phyloP scores from a whole-genome alignment of 2,888 invertebrate genomes.

The Erebia aethiops region DNA sequence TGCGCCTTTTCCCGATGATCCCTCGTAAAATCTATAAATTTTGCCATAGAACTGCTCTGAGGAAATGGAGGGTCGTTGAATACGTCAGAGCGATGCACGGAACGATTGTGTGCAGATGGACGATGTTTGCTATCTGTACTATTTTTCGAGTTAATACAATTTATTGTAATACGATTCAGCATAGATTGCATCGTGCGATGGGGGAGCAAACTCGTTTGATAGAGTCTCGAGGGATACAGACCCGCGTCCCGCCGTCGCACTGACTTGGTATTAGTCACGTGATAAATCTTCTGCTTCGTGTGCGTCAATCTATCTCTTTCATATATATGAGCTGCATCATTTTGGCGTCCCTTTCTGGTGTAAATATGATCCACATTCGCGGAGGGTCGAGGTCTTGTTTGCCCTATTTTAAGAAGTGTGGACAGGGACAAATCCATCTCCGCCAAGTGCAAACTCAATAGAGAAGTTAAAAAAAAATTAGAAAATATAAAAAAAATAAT shows the following conservation, averaged over 20 bases:
- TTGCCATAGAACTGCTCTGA: slow-evolving; percentile 59
- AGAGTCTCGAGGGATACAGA: slow-evolving; percentile 74
- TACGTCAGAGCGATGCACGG: slow-evolving; percentile 57
- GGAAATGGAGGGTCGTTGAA: slow-evolving; percentile 67
- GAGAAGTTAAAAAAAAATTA: slow-evolving; percentile 26
- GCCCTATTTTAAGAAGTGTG: slow-evolving; percentile 62
- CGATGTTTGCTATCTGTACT: slow-evolving; percentile 81
- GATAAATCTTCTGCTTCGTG: slow-evolving; percentile 76
- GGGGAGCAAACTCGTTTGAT: slow-evolving; percentile 82
- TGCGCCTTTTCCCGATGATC: slow-evolving; percentile 73
- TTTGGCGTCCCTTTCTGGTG: slow-evolving; percentile 62
- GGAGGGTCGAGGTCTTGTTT: slow-evolving; percentile 63
- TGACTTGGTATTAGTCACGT: slow-evolving; percentile 80
- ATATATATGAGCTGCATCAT: slow-evolving; percentile 58
- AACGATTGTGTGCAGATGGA: slow-evolving; percentile 81
- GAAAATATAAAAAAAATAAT: neutral
- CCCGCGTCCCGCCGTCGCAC: slow-evolving; percentile 73
- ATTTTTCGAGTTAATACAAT: slow-evolving; percentile 83
- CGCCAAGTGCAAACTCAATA: slow-evolving; percentile 50
- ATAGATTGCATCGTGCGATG: slow-evolving; percentile 80
- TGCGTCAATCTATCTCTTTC: slow-evolving; percentile 65
- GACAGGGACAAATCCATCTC: slow-evolving; percentile 56
- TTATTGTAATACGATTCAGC: slow-evolving; percentile 84
- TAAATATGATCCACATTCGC: slow-evolving; percentile 68
- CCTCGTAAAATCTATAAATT: slow-evolving; percentile 81